phyloP scores from a whole-genome alignment of 2,888 invertebrate genomes.

The Atrina japonica region DNA sequence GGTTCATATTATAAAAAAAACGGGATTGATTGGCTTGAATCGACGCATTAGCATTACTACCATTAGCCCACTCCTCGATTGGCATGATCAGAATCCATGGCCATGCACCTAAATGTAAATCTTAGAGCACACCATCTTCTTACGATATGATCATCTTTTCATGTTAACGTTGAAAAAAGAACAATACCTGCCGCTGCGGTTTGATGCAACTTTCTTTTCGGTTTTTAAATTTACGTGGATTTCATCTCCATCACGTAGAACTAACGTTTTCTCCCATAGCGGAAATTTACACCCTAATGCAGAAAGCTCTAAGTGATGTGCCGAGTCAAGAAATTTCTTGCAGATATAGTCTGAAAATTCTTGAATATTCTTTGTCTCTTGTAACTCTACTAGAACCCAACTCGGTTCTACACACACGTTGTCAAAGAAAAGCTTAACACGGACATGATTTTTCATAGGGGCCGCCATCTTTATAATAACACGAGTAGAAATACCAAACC shows the following conservation, averaged over 20 bases:
- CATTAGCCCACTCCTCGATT: too few species aligned
- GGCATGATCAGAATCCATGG: too few species aligned
- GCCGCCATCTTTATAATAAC: conserved; percentile 58
- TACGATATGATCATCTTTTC: too few species aligned
- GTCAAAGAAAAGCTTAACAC: conserved; percentile 56
- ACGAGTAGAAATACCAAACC: too few species aligned
- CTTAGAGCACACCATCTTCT: too few species aligned
- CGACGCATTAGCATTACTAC: too few species aligned
- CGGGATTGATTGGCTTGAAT: too few species aligned
- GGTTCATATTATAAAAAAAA: too few species aligned
- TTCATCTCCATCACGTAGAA: conserved; percentile 53
- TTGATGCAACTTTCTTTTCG: too few species aligned
- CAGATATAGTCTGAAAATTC: conserved; percentile 32
- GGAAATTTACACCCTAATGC: conserved; percentile 49
- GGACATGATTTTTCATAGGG: conserved; percentile 45
- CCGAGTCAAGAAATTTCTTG: conserved; percentile 18
- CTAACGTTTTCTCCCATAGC: conserved; percentile 43
- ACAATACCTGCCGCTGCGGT: too few species aligned
- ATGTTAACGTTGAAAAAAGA: too few species aligned
- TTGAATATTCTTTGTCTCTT: conserved; percentile 22
- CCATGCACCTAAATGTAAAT: too few species aligned
- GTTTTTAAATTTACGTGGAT: conserved; percentile 37
- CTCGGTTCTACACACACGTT: conserved; percentile 38
- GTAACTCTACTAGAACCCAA: conserved; percentile 54
- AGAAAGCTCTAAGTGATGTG: conserved; percentile 31